phyloP scores from a whole-genome alignment of 2,113 vertebrate species.

The Leucoraja erinaceus region DNA sequence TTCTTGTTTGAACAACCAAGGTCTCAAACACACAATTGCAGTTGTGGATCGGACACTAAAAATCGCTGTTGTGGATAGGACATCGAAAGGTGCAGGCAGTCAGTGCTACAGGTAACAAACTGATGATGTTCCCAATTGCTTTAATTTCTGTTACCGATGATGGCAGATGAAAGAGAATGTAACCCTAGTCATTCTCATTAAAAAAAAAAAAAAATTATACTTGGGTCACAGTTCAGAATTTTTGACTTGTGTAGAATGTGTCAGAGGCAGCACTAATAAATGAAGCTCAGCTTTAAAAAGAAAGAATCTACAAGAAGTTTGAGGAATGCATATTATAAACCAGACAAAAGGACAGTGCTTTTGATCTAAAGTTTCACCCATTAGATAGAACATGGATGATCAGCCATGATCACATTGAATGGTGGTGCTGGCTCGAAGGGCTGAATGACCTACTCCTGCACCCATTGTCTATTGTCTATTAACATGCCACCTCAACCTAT shows the following conservation, averaged over 20 bases:
- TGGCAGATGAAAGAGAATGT: too few relatives aligned
- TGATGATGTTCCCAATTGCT: neutral
- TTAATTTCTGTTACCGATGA: neutral
- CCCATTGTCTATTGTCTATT: too few relatives aligned
- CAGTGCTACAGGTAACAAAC: too few relatives aligned
- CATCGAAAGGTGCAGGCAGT: neutral
- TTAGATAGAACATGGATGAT: neutral
- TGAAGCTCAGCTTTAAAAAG: neutral
- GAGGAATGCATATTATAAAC: neutral
- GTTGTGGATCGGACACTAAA: too few relatives aligned
- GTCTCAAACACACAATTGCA: too few relatives aligned
- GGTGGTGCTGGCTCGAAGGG: too few relatives aligned
- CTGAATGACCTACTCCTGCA: too few relatives aligned
- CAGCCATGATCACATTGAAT: too few relatives aligned
- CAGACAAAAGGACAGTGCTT: neutral
- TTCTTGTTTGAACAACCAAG: neutral
- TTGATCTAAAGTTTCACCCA: neutral
- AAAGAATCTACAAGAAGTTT: neutral
- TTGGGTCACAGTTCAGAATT: neutral
- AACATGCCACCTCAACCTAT: neutral
- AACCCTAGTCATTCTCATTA: neutral
- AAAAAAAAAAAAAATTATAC: neutral
- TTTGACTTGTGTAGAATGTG: neutral
- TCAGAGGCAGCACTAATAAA: neutral
- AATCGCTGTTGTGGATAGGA: neutral